Evolutionary conservation across 2,888 invertebrate species (phyloP).

Genomic region (Acanthosepion pharaonis): DNA sequence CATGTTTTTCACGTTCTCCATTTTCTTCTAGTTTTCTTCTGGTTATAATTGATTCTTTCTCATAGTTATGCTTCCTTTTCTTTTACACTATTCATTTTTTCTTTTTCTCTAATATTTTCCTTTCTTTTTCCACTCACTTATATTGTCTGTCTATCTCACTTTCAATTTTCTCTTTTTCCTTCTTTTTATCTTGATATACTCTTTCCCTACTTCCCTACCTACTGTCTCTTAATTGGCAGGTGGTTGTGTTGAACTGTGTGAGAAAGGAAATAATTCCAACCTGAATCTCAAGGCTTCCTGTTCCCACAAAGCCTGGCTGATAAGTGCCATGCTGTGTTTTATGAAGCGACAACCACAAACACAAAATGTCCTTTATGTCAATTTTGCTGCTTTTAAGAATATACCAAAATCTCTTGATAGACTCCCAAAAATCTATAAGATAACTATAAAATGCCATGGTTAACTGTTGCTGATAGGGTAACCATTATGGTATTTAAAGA

Average conservation of each 20-base stretch:
- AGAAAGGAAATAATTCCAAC: conserved; percentile 11
- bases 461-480: background rate
- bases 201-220: background rate
- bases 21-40: background rate
- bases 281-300: background rate
- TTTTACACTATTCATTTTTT: background rate
- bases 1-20: background rate
- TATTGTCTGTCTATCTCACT: background rate
- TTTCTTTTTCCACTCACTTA: background rate
- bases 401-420: background rate
- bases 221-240: background rate
- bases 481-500: background rate
- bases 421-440: background rate
- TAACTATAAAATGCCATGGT: background rate
- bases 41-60: background rate
- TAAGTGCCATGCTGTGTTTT: background rate
- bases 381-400: background rate
- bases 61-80: background rate
- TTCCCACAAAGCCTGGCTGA: background rate
- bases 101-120: background rate
- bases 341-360: background rate
- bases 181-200: background rate
- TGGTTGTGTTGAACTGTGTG: conserved; percentile 24
- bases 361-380: background rate
- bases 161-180: background rate